Percentiles rank a stretch among this genome's conserved stretches.
Conservation (phyloP, 2,888 invertebrate genomes). For the Drosophila recens region DNA sequence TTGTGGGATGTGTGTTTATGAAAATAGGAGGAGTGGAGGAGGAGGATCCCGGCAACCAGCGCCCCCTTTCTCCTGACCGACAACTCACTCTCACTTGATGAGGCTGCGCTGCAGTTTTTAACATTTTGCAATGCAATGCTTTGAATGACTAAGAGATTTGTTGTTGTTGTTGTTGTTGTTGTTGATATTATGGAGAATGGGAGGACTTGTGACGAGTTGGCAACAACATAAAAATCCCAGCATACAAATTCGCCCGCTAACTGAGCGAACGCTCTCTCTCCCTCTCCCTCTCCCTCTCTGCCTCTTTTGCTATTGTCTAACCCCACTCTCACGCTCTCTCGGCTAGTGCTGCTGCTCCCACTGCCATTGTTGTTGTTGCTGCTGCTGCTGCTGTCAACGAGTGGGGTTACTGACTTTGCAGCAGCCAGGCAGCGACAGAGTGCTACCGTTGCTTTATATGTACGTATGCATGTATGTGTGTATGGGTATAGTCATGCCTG, state of each 20-base stretch:
- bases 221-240: constrained; percentile 76
- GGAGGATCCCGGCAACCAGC: no score
- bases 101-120: constrained; percentile 47
- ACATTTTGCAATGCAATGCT: constrained; percentile 43
- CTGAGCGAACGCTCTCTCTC: constrained; percentile 51
- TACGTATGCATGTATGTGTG: constrained; percentile 5
- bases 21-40: neutral
- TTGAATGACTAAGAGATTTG: constrained; percentile 72
- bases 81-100: constrained; percentile 76
- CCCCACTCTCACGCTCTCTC: constrained; percentile 42
- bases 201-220: constrained; percentile 65
- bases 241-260: constrained; percentile 67
- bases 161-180: constrained; percentile 46
- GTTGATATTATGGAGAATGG: constrained; percentile 48
- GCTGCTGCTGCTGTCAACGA: constrained; percentile 58
- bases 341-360: constrained; percentile 31
- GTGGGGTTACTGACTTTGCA: constrained; percentile 81
- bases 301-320: constrained; percentile 38
- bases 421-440: constrained; percentile 65
- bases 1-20: neutral
- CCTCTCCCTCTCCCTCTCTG: constrained; percentile 19
- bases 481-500: constrained; percentile 15
- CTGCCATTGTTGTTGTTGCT: constrained; percentile 34
- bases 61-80: constrained; percentile 13
- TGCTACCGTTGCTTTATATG: constrained; percentile 53